Evolutionary conservation across 2,113 vertebrate species (phyloP).

Genomic region (Herpailurus yagouaroundi): DNA sequence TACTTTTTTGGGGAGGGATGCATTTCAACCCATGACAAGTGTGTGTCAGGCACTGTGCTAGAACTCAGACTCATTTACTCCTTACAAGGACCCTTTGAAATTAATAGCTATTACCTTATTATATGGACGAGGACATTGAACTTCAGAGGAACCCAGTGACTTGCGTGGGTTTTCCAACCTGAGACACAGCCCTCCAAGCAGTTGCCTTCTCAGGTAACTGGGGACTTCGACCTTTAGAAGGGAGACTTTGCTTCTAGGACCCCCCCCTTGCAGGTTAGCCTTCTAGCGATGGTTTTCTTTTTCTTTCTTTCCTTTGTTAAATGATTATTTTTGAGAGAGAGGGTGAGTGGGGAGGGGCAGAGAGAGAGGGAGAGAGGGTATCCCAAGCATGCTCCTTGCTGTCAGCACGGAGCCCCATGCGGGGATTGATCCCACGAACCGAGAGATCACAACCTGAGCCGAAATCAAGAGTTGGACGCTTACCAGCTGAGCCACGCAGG

Average conservation of each 20-base stretch:
- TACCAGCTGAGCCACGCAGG: too few species aligned
- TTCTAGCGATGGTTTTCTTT: not conserved
- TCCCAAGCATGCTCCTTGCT: too few species aligned
- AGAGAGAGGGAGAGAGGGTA: too few species aligned
- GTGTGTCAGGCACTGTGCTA: not conserved
- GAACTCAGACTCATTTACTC: not conserved
- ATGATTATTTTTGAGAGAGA: too few species aligned
- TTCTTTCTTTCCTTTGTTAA: too few species aligned
- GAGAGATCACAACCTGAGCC: too few species aligned
- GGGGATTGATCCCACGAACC: too few species aligned
- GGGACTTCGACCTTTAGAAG: not conserved
- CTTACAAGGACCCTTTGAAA: not conserved
- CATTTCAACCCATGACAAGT: not conserved
- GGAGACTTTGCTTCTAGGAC: not conserved
- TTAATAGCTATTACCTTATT: not conserved
- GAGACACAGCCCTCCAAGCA: not conserved
- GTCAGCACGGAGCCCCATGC: too few species aligned
- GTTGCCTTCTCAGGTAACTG: not conserved
- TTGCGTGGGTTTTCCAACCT: not conserved
- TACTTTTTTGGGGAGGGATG: not conserved
- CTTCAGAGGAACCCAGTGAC: not conserved
- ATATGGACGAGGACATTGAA: not conserved
- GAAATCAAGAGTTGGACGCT: too few species aligned
- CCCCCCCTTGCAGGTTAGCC: not conserved
- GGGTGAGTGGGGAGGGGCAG: too few species aligned